Percentiles rank a stretch among this genome's conserved stretches.
Evolutionary conservation across 2,113 vertebrate species (phyloP).

Genomic region (Nasalis larvatus): DNA sequence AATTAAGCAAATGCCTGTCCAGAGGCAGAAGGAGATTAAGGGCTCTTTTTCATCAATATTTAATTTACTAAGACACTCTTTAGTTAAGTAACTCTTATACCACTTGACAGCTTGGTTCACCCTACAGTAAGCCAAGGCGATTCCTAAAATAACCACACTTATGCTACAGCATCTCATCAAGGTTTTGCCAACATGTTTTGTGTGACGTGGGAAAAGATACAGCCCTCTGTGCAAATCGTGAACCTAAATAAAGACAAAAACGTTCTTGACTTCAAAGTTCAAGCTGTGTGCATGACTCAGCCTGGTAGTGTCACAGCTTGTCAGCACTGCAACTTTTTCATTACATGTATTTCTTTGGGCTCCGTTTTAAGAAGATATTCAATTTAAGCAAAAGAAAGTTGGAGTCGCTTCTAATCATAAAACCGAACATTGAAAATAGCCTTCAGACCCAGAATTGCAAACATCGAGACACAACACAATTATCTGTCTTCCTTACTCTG

Average conservation of each 20-base stretch:
- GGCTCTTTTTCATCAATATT: constrained; percentile 53
- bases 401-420: neutral
- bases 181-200: constrained; percentile 58
- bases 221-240: constrained; percentile 23
- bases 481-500: neutral
- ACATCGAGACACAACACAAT: neutral
- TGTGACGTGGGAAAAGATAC: constrained; percentile 36
- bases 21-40: constrained; percentile 47
- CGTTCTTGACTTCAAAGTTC: constrained; percentile 60
- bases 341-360: neutral
- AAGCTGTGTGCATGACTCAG: constrained; percentile 69
- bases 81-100: constrained; percentile 37
- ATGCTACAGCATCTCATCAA: constrained; percentile 25
- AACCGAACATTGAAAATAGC: constrained; percentile 30
- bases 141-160: constrained; percentile 57
- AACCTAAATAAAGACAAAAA: constrained; percentile 64
- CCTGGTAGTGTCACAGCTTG: neutral
- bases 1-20: constrained; percentile 56
- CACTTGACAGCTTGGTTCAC: constrained; percentile 54
- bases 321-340: neutral
- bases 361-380: constrained; percentile 10
- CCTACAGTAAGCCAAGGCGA: neutral
- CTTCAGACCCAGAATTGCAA: neutral
- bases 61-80: constrained; percentile 57
- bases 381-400: neutral